Percentiles rank a stretch among this genome's conserved stretches.
Conservation (phyloP, 1,140 invertebrate genomes). For the Pararge aegeria region DNA sequence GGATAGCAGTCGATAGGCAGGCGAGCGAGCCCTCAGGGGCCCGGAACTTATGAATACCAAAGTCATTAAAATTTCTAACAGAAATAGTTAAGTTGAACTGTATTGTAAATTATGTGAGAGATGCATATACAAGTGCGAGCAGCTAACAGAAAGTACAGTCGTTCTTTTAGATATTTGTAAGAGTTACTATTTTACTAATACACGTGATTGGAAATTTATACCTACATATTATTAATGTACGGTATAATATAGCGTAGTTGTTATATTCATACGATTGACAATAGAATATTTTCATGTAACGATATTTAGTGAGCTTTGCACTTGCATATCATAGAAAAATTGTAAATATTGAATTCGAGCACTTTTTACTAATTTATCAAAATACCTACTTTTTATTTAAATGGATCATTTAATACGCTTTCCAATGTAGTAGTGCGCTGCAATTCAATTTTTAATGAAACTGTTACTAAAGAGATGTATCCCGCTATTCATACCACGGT, state of each 20-base stretch:
- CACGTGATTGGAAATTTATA: conserved; percentile 24
- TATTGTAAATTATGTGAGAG: conserved; percentile 67
- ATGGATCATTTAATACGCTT: conserved; percentile 22
- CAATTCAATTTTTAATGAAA: conserved; percentile 29
- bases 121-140: conserved; percentile 75
- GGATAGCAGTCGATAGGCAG: conserved; percentile 39
- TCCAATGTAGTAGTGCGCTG: conserved; percentile 18
- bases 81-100: conserved; percentile 66
- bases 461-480: conserved; percentile 15
- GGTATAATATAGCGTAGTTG: conserved; percentile 48
- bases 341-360: conserved; percentile 68
- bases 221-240: conserved; percentile 39
- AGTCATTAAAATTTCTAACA: conserved; percentile 76
- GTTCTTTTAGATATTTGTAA: conserved; percentile 64
- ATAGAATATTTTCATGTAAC: conserved; percentile 61
- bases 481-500: neutral
- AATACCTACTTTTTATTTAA: conserved; percentile 27
- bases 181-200: conserved; percentile 57
- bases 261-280: conserved; percentile 56
- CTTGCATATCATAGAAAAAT: conserved; percentile 76
- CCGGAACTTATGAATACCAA: conserved; percentile 69
- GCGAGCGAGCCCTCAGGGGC: conserved; percentile 28
- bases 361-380: conserved; percentile 43
- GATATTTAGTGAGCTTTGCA: conserved; percentile 79
- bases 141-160: conserved; percentile 59